phyloP scores from a whole-genome alignment of 2,888 invertebrate species.

The Drosophila pegasa region DNA sequence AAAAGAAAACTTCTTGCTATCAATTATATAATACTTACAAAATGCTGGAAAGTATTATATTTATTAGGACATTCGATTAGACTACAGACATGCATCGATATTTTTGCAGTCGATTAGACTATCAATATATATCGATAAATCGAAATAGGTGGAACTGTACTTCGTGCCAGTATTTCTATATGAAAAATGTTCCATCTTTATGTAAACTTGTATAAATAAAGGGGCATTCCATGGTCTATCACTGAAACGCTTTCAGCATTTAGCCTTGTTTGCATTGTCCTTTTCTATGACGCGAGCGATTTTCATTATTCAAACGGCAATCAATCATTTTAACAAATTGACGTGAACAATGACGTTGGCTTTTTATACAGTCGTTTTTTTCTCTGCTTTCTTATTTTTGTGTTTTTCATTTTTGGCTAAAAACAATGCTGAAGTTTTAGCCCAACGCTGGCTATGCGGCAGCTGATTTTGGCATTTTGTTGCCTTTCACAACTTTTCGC shows the following conservation, averaged over 20 bases:
- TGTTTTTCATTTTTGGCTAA: slow-evolving; percentile 42
- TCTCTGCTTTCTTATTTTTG: slow-evolving; percentile 6
- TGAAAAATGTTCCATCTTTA: neutral
- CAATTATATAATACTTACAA: neutral
- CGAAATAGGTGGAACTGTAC: neutral
- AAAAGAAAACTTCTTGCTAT: neutral
- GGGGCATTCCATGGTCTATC: slow-evolving; percentile 31
- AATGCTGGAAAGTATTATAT: neutral
- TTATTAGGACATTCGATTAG: neutral
- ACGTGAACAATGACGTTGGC: slow-evolving; percentile 75
- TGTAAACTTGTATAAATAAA: neutral
- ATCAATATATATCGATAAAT: neutral
- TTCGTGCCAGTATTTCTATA: neutral
- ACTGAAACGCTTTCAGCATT: slow-evolving; percentile 17
- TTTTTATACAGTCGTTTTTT: slow-evolving; percentile 48
- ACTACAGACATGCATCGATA: neutral
- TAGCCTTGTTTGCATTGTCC: slow-evolving; percentile 54
- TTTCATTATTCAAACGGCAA: slow-evolving; percentile 80
- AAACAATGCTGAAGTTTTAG: slow-evolving; percentile 73
- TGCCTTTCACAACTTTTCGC: slow-evolving; percentile 30
- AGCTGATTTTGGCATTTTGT: slow-evolving; percentile 78
- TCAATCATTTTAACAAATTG: slow-evolving; percentile 81
- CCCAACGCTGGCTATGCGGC: slow-evolving; percentile 44
- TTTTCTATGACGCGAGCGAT: slow-evolving; percentile 64
- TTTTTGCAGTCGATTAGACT: neutral